Base-by-base conservation (phyloP, 2,888 invertebrate genomes). In the Pogonocherus hispidulus region DNA sequence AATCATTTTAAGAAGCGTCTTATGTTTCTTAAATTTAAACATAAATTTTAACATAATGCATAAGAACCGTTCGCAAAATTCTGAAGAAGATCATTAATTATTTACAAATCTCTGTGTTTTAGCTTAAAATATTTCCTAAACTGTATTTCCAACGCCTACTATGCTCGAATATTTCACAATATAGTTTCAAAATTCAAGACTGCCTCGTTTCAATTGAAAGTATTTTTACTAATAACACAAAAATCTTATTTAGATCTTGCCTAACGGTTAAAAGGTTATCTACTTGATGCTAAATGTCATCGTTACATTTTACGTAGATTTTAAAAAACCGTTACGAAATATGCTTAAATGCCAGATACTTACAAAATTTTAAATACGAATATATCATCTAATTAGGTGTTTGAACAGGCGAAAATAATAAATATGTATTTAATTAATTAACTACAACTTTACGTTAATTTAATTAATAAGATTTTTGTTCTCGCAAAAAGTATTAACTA, bases 321-420 rank as follows among this genome's bases (percentile, higher is more conserved):
- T 49, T 22, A 49, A 49, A 49, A 49, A n/a, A 22, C n/a, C n/a
- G 11, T 49, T 52, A 52, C 9, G 52, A 52, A 52, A 52, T 52
- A 6, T 23, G 23, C 3, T 23, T 32, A 52, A 52, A 52, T 27
- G 32, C 32, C 52, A 51, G n/a, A n/a, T n/a, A n/a, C n/a, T n/a
- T n/a, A n/a, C n/a, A n/a, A n/a, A n/a, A n/a, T n/a, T n/a, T n/a
- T n/a, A n/a, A n/a, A n/a, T n/a, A n/a, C 49, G n/a, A 14, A 23
- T 51, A n/a, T n/a, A 23, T n/a, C 0, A 14, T 14, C 16, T 2
- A n/a, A 51, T n/a, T 5, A 1, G 1, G 23, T 51, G 23, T 6
- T n/a, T 23, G 23, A 22, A 22, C 23, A 23, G 22, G 22, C 20
- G 19, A 49, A 32, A 32, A 32, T 32, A 32, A 32, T 0, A 11